Evolutionary conservation across 2,797 vertebrate species (phyloP).

Genomic region (Mormyrops attenuatus): DNA sequence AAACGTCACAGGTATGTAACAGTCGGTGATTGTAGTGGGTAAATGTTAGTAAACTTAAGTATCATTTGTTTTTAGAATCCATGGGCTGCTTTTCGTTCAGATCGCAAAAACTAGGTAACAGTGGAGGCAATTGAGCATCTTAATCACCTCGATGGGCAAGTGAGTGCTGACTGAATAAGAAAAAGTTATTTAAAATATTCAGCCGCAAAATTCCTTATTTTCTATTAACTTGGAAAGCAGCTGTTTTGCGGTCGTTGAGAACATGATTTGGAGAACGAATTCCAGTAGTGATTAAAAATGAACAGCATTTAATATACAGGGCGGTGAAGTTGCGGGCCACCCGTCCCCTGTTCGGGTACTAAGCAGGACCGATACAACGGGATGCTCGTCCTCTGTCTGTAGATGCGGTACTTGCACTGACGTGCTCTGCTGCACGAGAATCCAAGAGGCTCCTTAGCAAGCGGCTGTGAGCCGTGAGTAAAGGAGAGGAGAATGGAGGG

Average conservation of each 20-base stretch:
- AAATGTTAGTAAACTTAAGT: not conserved
- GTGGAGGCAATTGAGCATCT: not conserved
- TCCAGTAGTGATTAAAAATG: not conserved
- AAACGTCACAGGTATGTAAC: not conserved
- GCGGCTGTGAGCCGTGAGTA: not conserved
- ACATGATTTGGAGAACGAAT: not conserved
- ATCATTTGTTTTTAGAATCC: not conserved
- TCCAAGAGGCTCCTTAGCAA: not conserved
- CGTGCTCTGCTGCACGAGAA: not conserved
- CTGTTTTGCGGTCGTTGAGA: not conserved
- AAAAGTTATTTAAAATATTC: not conserved
- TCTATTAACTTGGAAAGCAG: not conserved
- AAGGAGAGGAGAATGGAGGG: constrained; percentile 2
- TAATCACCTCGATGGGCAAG: not conserved
- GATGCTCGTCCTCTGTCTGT: not conserved
- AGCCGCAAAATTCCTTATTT: not conserved
- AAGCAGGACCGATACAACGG: not conserved
- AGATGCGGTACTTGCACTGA: not conserved
- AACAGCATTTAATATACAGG: not conserved
- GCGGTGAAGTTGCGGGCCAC: not conserved
- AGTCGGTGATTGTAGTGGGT: not conserved
- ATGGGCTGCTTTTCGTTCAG: constrained; percentile 5
- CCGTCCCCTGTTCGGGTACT: not conserved
- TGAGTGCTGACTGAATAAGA: not conserved
- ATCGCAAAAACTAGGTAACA: not conserved